A percentile compares a stretch with the other conserved stretches of the same genome.
Evolutionary conservation across 2,113 vertebrate species (phyloP).

Genomic region (Nesogale talazaci): DNA sequence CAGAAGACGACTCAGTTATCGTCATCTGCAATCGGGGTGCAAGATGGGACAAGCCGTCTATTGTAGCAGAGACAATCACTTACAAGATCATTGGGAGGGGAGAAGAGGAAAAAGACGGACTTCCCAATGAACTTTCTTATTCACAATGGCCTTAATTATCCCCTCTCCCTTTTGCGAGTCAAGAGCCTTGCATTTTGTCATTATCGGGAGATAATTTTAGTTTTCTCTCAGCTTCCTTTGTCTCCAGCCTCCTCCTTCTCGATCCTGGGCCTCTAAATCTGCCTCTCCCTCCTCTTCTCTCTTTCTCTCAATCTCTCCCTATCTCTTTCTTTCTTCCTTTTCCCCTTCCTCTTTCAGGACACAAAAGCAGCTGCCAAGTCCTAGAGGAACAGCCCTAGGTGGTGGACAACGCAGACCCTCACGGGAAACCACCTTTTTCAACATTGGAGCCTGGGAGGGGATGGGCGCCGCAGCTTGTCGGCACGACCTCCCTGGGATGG

Average conservation of each 20-base stretch:
- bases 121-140: constrained; percentile 56
- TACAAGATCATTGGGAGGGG: constrained; percentile 50
- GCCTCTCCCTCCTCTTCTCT: neutral
- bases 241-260: neutral
- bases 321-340: neutral
- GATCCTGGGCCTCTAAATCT: too few species aligned
- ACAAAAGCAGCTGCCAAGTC: neutral
- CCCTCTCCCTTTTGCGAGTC: neutral
- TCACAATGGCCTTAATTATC: constrained; percentile 55
- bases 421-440: too few species aligned
- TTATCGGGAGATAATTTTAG: constrained; percentile 53
- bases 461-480: too few species aligned
- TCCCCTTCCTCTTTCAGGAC: neutral
- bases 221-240: constrained; percentile 24
- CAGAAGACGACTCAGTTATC: constrained; percentile 29
- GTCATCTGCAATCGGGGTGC: constrained; percentile 69
- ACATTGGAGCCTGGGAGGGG: too few species aligned
- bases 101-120: neutral
- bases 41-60: constrained; percentile 49
- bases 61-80: constrained; percentile 52
- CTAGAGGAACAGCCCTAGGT: neutral
- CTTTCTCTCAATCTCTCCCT: neutral
- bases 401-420: accelerated
- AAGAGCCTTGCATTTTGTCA: constrained; percentile 51
- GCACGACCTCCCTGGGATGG: too few species aligned